These are phyloP conservation scores for Amblyornis subalaris DNA, from an alignment of 2,113 vertebrate genomes.

Conservation along the genomic window DNA sequence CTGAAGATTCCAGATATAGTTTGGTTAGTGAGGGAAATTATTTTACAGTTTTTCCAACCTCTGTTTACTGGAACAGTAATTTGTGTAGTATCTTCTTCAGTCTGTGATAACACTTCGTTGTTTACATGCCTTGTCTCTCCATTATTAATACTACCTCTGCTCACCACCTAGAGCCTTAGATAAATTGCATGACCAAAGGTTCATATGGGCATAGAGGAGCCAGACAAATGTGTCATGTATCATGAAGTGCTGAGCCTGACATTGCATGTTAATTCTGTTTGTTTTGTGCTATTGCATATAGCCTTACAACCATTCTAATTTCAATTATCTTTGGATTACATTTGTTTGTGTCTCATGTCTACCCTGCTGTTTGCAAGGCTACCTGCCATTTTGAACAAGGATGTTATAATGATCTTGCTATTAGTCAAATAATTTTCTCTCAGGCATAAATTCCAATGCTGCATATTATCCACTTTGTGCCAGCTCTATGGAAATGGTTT, in stretches of 20 bases:
- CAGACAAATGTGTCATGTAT: background rate
- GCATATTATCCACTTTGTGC: background rate
- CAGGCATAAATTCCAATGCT: background rate
- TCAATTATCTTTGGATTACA: background rate
- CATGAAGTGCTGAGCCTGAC: background rate
- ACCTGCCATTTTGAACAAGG: conserved; percentile 16
- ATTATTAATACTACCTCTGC: background rate
- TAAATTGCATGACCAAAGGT: background rate
- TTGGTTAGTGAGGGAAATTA: background rate
- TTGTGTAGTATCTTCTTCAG: background rate
- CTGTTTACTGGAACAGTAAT: background rate
- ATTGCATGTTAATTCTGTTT: background rate
- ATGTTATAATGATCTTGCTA: background rate
- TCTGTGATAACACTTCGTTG: background rate
- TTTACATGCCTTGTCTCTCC: background rate
- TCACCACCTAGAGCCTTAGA: background rate
- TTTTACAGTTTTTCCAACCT: background rate
- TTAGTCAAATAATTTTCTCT: conserved; percentile 22
- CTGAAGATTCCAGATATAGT: background rate
- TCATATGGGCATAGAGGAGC: background rate
- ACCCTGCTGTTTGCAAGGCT: background rate
- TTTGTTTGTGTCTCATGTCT: background rate
- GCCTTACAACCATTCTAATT: background rate
- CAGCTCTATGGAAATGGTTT: background rate
- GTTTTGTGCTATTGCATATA: background rate